Percentiles rank a stretch among this genome's conserved stretches.
Conservation (phyloP, 2,113 vertebrate genomes). For the Colius striatus region DNA sequence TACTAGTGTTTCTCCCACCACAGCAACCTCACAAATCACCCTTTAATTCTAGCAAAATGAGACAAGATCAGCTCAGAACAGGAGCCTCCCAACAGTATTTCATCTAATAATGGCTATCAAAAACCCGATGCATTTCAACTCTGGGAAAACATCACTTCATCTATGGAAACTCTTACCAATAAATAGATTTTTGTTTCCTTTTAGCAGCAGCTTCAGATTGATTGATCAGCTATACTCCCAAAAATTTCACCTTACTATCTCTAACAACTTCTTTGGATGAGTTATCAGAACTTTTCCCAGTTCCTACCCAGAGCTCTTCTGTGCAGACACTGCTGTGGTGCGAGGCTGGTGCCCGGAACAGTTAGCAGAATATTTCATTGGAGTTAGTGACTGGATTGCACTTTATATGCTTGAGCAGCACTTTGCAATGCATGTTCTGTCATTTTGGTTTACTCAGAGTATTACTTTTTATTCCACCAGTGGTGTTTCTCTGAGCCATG, state of each 20-base stretch:
- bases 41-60: conserved; percentile 61
- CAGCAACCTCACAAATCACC: conserved; percentile 57
- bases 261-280: neutral
- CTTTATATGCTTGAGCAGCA: conserved; percentile 20
- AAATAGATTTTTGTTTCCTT: conserved; percentile 53
- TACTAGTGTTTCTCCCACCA: conserved; percentile 15
- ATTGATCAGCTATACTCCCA: conserved; percentile 4
- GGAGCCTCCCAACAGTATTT: conserved; percentile 39
- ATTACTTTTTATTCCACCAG: conserved; percentile 40
- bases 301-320: neutral
- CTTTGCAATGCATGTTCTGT: conserved; percentile 25
- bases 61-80: conserved; percentile 55
- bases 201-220: conserved; percentile 45
- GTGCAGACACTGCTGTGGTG: neutral
- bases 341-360: neutral
- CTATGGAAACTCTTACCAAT: conserved; percentile 23
- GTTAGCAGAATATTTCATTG: neutral
- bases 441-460: conserved; percentile 34
- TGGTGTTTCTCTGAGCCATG: neutral
- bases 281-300: neutral
- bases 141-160: conserved; percentile 46
- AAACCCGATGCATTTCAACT: conserved; percentile 35
- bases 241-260: neutral
- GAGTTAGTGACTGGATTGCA: conserved; percentile 3
- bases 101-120: conserved; percentile 61